Conservation (phyloP, 2,113 vertebrate species). For the Ictidomys tridecemlineatus region DNA sequence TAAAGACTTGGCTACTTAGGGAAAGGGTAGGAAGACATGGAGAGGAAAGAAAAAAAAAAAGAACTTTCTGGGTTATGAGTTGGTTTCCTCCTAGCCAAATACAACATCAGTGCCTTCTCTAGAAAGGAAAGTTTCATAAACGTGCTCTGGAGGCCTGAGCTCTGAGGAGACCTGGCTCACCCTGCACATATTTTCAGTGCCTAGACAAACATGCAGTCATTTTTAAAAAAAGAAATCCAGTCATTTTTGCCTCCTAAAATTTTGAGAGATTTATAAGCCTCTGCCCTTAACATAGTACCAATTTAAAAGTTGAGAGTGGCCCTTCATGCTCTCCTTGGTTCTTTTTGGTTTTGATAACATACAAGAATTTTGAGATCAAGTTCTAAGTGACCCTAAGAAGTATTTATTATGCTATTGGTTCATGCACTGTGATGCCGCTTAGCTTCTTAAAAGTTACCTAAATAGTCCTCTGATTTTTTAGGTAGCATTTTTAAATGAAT, state of each 20-base stretch:
- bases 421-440: background rate
- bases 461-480: background rate
- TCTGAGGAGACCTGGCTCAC: background rate
- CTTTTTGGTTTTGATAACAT: background rate
- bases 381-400: background rate
- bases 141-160: background rate
- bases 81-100: slow-evolving; percentile 1
- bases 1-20: slow-evolving; percentile 15
- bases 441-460: background rate
- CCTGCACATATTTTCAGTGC: background rate
- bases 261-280: slow-evolving; percentile 13
- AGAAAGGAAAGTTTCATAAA: slow-evolving; percentile 25
- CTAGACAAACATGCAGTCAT: background rate
- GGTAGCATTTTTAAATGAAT: background rate
- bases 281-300: background rate
- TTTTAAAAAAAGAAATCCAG: background rate
- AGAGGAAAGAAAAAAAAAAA: background rate
- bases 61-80: background rate
- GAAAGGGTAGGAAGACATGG: background rate
- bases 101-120: slow-evolving; percentile 31
- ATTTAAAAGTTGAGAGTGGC: background rate
- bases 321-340: background rate
- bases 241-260: background rate
- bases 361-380: background rate
- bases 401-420: background rate